Base-by-base conservation (phyloP, 2,888 invertebrate genomes). In the Plagodis pulveraria region DNA sequence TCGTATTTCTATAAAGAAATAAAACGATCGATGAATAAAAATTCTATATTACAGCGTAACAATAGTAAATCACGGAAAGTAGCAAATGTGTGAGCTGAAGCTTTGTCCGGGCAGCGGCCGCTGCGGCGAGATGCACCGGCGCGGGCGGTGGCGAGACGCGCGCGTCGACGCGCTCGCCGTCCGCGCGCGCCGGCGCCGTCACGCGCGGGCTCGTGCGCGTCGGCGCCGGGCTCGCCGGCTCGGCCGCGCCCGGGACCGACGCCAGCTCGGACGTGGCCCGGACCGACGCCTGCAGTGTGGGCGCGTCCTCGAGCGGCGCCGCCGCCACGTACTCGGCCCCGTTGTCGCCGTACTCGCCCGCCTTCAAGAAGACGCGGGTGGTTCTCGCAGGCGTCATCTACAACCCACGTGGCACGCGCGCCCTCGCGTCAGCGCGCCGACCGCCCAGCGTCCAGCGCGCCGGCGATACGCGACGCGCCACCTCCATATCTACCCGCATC, bases 271-370 rank as follows among this genome's bases (percentile, higher is more conserved):
- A n/a, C 42, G 11, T n/a, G 4, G 42, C 42, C 11, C 11, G 9
- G 11, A 6, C 5, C n/a, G n/a, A 4, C 11, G 48, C 44, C 51
- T 36, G 48, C 47, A 56, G 47, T 48, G 55, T 11, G 52, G 41
- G 51, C 9, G 56, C 58, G 60, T 47, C 10, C 52, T 58, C 45
- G 38, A 43, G 9, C 55, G 50, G 11, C 55, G 71, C 72, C 62
- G 64, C 77, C 55, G 71, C 72, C 62, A 63, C 77, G 78, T 87
- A 87, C 40, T 86, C 86, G 22, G 80, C 83, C 65, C 74, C 87
- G 77, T 84, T 83, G 80, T 87, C 88, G 44, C 86, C 88, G 79
- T 88, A 88, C 78, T 88, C 89, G 68, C 88, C 89, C 73, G 83
- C 83, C 88, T 88, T 77, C 74, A 74, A 77, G 72, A 70, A 74